These are phyloP conservation scores for Polyommatus iphigenia DNA, from an alignment of 2,888 invertebrate species.

Conservation along the genomic window DNA sequence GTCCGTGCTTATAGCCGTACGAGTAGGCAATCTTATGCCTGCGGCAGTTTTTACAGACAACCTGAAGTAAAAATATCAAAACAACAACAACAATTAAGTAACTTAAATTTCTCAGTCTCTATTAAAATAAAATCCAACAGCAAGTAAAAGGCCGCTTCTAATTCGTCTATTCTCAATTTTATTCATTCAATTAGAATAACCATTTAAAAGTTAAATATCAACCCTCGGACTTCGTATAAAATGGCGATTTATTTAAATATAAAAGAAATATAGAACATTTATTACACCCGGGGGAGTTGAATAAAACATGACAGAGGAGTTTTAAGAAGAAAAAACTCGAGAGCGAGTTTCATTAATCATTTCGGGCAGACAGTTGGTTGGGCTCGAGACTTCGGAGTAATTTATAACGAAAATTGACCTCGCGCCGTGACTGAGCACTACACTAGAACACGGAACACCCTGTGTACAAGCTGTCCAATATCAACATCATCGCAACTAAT, in stretches of 20 bases:
- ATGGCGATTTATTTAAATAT: constrained; percentile 25
- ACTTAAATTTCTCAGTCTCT: not conserved
- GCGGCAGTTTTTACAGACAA: no score
- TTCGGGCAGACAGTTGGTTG: constrained; percentile 38
- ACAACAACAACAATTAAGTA: not conserved
- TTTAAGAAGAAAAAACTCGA: constrained; percentile 40
- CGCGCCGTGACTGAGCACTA: constrained; percentile 33
- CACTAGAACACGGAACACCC: not conserved
- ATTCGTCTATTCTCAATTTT: not conserved
- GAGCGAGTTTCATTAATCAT: constrained; percentile 43
- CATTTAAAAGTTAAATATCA: constrained; percentile 10
- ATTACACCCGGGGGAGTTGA: constrained; percentile 38
- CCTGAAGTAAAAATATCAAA: not conserved
- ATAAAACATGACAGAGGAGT: constrained; percentile 43
- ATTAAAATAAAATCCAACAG: not conserved
- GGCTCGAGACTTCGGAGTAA: constrained; percentile 30
- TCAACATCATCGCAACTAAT: not conserved
- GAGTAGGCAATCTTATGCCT: no score
- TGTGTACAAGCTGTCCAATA: not conserved
- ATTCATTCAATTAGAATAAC: not conserved
- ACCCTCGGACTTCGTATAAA: constrained; percentile 14
- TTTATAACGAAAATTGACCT: constrained; percentile 34
- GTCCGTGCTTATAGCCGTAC: no score
- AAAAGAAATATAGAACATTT: constrained; percentile 38
- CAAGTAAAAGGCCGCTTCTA: not conserved